These are phyloP conservation scores for Euphonia xanthogaster DNA, from an alignment of 2,797 vertebrate species.

Conservation along the genomic window DNA sequence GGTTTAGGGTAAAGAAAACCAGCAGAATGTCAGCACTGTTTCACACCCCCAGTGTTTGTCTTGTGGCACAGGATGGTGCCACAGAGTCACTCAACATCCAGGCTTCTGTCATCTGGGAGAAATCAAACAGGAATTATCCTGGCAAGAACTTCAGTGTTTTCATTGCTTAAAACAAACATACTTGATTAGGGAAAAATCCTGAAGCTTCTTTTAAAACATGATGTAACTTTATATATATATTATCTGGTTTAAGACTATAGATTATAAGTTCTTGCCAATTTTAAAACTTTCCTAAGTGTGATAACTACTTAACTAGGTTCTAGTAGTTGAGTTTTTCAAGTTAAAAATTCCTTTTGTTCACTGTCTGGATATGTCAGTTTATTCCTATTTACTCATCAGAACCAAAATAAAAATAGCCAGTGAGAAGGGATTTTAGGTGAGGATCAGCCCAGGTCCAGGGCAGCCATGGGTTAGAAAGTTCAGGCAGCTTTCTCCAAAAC, in stretches of 20 bases:
- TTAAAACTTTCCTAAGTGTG: neutral
- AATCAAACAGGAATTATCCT: neutral
- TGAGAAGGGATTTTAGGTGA: neutral
- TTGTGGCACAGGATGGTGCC: neutral
- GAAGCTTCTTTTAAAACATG: neutral
- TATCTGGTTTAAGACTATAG: neutral
- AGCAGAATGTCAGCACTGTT: neutral
- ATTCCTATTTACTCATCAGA: neutral
- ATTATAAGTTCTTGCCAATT: neutral
- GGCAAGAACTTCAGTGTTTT: neutral
- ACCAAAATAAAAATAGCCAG: neutral
- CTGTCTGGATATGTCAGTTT: neutral
- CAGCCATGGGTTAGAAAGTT: neutral
- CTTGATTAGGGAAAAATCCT: neutral
- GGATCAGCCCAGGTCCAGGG: neutral
- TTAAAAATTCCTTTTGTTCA: neutral
- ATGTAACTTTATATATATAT: neutral
- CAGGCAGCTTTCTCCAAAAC: neutral
- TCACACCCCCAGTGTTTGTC: neutral
- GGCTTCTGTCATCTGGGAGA: neutral
- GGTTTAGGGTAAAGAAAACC: neutral
- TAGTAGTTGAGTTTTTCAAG: neutral
- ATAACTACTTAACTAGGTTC: neutral
- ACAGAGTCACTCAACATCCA: fast-evolving
- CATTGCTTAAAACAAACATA: neutral